Evolutionary conservation across 35 echinoderm and acorn worm genomes (phyloP), one percentile per base, ranked within the genome.

Genomic region (Apostichopus japonicus): DNA sequence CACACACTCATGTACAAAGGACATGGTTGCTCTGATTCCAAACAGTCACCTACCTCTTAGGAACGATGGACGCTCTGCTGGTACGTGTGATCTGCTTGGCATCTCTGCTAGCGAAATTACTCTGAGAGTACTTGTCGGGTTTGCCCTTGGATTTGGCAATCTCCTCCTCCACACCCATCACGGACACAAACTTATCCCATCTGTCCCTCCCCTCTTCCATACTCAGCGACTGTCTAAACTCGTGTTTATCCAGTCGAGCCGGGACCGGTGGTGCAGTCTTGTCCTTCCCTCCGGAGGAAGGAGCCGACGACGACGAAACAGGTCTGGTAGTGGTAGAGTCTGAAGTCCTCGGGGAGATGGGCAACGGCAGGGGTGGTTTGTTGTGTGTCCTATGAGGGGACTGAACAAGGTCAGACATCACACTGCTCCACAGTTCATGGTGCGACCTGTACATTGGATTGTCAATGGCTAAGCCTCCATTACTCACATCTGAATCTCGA

Each of bases 171-270:
- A 83, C 80, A 2, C 80, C 80, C 80, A 83, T 55, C 52, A 55
- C 17, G 55, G 80, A 83, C 14, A 83, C 80, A 83, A 83, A 83
- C 16, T 53, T 83, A 15, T 54, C 55, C 80, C 80, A 83, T 10
- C 52, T 19, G 55, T 83, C 80, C 17, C 17, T 53, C 17, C 80
- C 80, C 17, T 56, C 52, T 6, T 56, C 80, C 80, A 55, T 56
- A 16, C 80, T 83, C 4, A 55, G 16, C 1, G 80, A 83, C 17
- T 75, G 11, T 17, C 51, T 53, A 53, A 55, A 55, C 52, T 83
- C 16, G 4, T 10, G 33, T 83, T 15, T 53, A 55, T 53, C 16
- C 11, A 14, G 11, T 55, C 52, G 44, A 6, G 53, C 14, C 3
- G 80, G 80, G 27, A 53, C 55, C 5, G 80, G 80, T 5, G 52